Conservation (phyloP, 92 coral and sea anemone genomes). For the Ricordea florida region DNA sequence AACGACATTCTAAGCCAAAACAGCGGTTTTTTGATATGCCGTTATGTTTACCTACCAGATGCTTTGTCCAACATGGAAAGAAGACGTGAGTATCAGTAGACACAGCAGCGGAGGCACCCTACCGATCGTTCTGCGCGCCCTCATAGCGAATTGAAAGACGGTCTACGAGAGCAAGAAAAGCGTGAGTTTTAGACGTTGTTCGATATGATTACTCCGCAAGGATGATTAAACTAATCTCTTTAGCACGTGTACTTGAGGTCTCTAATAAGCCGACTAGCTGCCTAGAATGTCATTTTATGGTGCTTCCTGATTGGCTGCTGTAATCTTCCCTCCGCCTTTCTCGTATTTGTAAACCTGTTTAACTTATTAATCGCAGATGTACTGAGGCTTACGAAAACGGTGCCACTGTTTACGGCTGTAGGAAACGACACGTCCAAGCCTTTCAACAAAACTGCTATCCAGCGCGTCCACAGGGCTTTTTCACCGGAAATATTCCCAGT, state of each 20-base stretch:
- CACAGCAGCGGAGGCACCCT: conserved; percentile 68
- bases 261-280: conserved; percentile 36
- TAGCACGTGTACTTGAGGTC: conserved; percentile 54
- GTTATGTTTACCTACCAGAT: conserved; percentile 62
- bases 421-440: background rate
- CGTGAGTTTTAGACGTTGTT: conserved; percentile 25
- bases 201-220: conserved; percentile 45
- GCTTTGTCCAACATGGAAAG: conserved; percentile 76
- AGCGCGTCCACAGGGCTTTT: conserved; percentile 35
- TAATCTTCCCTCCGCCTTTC: conserved; percentile 41
- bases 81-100: conserved; percentile 63
- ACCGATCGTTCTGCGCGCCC: conserved; percentile 50
- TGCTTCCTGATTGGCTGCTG: conserved; percentile 71
- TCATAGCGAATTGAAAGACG: conserved; percentile 65
- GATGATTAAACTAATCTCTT: conserved; percentile 59
- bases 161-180: conserved; percentile 50
- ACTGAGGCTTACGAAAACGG: background rate
- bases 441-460: conserved; percentile 15
- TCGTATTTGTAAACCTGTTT: conserved; percentile 65
- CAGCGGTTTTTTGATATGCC: background rate
- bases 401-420: background rate
- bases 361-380: conserved; percentile 86
- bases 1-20: background rate
- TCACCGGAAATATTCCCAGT: conserved; percentile 29
- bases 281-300: conserved; percentile 42